These are phyloP conservation scores for Xylota segnis DNA, from an alignment of 2,888 invertebrate species.

Conservation along the genomic window DNA sequence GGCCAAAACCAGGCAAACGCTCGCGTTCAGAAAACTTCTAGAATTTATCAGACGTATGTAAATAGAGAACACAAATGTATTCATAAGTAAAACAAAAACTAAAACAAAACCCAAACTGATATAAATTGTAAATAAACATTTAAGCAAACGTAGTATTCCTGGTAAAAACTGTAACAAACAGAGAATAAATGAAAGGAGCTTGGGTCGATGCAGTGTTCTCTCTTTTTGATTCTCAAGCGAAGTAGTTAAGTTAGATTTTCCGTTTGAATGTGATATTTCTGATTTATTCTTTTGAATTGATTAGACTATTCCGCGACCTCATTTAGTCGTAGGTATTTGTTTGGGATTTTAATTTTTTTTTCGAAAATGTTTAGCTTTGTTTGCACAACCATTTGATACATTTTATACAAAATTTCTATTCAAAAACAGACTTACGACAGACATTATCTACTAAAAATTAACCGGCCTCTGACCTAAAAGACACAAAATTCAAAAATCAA, in stretches of 20 bases:
- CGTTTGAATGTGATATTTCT: constrained; percentile 33
- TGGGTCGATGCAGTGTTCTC: constrained; percentile 1
- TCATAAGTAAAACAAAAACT: constrained; percentile 7
- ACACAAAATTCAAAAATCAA: too few relatives aligned
- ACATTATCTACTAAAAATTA: too few relatives aligned
- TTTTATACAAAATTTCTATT: too few relatives aligned
- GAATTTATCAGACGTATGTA: constrained; percentile 43
- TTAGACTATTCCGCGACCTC: too few relatives aligned
- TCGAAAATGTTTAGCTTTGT: too few relatives aligned
- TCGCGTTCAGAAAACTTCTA: constrained; percentile 59
- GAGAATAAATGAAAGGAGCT: not conserved
- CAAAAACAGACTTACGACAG: too few relatives aligned
- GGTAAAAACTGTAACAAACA: constrained; percentile 11
- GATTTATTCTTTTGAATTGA: not conserved
- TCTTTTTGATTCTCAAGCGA: constrained; percentile 16
- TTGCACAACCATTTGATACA: too few relatives aligned
- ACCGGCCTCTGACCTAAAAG: too few relatives aligned
- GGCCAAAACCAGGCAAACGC: not conserved
- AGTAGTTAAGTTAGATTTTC: not conserved
- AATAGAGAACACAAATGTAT: constrained; percentile 33
- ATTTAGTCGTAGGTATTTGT: too few relatives aligned
- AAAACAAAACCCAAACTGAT: constrained; percentile 4
- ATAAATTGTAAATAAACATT: constrained; percentile 36
- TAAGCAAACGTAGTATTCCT: not conserved
- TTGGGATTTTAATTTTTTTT: too few relatives aligned